Percentiles rank a stretch among this genome's conserved stretches.
Evolutionary conservation across 2,888 invertebrate species (phyloP).

Genomic region (Anthoptus insignis): DNA sequence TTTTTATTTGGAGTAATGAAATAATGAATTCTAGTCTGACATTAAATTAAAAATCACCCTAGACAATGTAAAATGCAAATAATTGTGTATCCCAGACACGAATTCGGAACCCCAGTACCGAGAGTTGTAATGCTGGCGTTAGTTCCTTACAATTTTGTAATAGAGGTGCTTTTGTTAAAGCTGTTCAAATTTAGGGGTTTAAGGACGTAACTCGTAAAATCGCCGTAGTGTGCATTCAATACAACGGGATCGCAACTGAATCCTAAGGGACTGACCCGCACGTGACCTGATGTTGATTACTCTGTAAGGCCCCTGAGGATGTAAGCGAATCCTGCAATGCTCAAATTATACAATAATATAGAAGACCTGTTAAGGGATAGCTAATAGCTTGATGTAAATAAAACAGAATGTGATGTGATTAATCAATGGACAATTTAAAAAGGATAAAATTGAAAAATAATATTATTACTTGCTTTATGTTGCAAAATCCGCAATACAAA

Average conservation of each 20-base stretch:
- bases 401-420: too few relatives aligned
- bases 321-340: constrained; percentile 20
- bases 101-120: constrained; percentile 9
- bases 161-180: constrained; percentile 38
- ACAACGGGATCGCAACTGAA: constrained; percentile 35
- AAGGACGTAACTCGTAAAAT: constrained; percentile 27
- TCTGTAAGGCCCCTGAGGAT: constrained; percentile 45
- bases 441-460: too few relatives aligned
- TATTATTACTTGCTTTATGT: too few relatives aligned
- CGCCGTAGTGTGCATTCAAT: constrained; percentile 34
- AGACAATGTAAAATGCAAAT: constrained; percentile 27
- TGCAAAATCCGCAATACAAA: too few relatives aligned
- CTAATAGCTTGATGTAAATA: background rate
- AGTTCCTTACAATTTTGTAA: constrained; percentile 35
- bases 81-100: constrained; percentile 50
- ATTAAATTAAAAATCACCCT: background rate
- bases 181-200: constrained; percentile 13
- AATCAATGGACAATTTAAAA: too few relatives aligned
- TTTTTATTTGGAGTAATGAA: too few relatives aligned
- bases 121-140: constrained; percentile 9
- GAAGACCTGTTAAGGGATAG: background rate
- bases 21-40: too few relatives aligned
- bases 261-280: constrained; percentile 42
- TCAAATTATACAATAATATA: constrained; percentile 12
- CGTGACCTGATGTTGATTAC: constrained; percentile 67